Conservation (phyloP, 2,797 vertebrate species). For the Myotis myotis region DNA sequence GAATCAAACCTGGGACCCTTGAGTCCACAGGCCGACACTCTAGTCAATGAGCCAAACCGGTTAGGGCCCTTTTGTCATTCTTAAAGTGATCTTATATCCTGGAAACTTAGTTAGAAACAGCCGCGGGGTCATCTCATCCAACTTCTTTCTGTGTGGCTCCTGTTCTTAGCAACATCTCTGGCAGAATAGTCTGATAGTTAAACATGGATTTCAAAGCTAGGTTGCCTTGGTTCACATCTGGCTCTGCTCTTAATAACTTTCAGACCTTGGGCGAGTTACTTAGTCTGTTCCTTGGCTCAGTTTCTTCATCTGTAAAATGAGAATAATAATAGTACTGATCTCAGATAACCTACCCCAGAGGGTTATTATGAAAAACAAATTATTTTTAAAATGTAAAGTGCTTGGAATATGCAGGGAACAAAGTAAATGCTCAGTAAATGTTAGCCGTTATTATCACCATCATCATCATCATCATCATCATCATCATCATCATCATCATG, state of each 20-base stretch:
- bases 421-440: constrained; percentile 51
- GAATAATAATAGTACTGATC: background rate
- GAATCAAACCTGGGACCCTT: too few relatives aligned
- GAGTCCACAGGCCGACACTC: too few relatives aligned
- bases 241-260: constrained; percentile 33
- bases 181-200: background rate
- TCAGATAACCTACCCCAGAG: constrained; percentile 32
- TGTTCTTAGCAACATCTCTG: background rate
- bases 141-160: constrained; percentile 14
- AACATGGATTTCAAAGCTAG: background rate
- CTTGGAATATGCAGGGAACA: background rate
- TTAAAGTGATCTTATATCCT: constrained; percentile 59
- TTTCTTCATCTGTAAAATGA: constrained; percentile 47
- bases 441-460: background rate
- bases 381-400: constrained; percentile 39
- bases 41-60: too few relatives aligned
- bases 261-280: background rate
- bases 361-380: constrained; percentile 47
- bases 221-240: constrained; percentile 9
- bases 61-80: constrained; percentile 72
- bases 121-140: constrained; percentile 27
- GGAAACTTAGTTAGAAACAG: constrained; percentile 54
- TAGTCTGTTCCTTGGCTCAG: constrained; percentile 4
- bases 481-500: background rate
- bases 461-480: background rate